Base-by-base conservation (phyloP, 2,113 vertebrate species). In the Notothenia rossii region DNA sequence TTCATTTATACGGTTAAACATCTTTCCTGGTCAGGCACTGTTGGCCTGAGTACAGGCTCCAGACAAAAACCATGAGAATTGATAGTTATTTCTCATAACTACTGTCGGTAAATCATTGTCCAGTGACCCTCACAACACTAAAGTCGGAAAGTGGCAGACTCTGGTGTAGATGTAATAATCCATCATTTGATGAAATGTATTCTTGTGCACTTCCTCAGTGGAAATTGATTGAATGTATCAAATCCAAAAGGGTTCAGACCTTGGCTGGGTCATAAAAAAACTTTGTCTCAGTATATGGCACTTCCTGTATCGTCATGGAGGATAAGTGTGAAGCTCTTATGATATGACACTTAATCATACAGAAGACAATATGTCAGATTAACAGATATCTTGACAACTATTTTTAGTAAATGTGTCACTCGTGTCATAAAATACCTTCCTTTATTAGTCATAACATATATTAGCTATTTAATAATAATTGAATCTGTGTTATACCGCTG, bases 1-100 rank as follows among this genome's bases (percentile, higher is more conserved):
- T 88, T 88, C 25, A 59, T 67, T 67, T 72, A 46, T 40, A 17
- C 10, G n/a, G 63, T 68, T 54, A 72, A 87, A 81, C 73, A 80
- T 36, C 29, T 62, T 10, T 59, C 17, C 51, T 15, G 69, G 75
- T 81, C 81, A 77, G 76, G 60, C 65, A 53, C 59, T 29, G 25
- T 54, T 62, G 79, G 48, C 10, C 60, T 6, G 10, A 61, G 17
- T 29, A 12, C 72, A n/a, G 63, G 51, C 40, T 61, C 33, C 33
- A 40, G 20, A 63, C n/a, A 33, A 75, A 48, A 79, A 77, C 36
- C 61, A 55, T 20, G 63, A 59, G 61, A 14, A 63, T 59, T 74
- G 46, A 71, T 69, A 43, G 60, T 58, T 59, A 76, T 88, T 86
- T 54, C 54, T 69, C 51, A 75, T 77, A 69, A 75, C 79, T 50